These are phyloP conservation scores for Macquaria ambigua DNA, from an alignment of 2,113 vertebrate genomes.

Conservation along the genomic window DNA sequence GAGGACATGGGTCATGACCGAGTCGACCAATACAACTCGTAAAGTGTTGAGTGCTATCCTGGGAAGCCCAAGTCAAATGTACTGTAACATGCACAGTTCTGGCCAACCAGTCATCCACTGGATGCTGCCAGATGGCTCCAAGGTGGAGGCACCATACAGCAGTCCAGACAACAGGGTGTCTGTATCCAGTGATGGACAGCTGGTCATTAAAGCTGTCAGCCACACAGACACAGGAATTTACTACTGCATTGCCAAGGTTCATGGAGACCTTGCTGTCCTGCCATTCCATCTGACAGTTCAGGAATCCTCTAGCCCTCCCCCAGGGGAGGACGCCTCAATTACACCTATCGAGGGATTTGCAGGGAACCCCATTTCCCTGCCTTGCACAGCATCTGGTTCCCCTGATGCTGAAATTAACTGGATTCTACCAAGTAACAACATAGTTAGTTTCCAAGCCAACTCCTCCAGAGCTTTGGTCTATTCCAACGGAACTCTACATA, in stretches of 20 bases:
- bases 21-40: slow-evolving; percentile 71
- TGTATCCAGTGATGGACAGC: slow-evolving; percentile 81
- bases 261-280: slow-evolving; percentile 79
- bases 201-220: slow-evolving; percentile 80
- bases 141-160: slow-evolving; percentile 79
- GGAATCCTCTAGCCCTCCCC: slow-evolving; percentile 73
- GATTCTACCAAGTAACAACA: slow-evolving; percentile 87
- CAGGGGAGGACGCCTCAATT: slow-evolving; percentile 62
- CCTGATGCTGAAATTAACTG: slow-evolving; percentile 91
- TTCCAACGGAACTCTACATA: slow-evolving; percentile 86
- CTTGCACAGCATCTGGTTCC: slow-evolving; percentile 82
- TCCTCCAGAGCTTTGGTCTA: slow-evolving; percentile 78
- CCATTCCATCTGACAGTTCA: slow-evolving; percentile 86
- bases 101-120: slow-evolving; percentile 84
- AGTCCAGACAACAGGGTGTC: slow-evolving; percentile 82
- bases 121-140: slow-evolving; percentile 88
- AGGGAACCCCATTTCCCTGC: slow-evolving; percentile 82
- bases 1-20: slow-evolving; percentile 89
- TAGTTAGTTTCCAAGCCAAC: slow-evolving; percentile 81
- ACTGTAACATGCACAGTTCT: slow-evolving; percentile 87
- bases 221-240: slow-evolving; percentile 88
- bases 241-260: slow-evolving; percentile 86
- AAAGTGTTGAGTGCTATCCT: slow-evolving; percentile 77
- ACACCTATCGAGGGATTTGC: slow-evolving; percentile 73
- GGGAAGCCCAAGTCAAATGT: slow-evolving; percentile 81